Base-by-base conservation (phyloP, 2,113 vertebrate species). In the Ameiurus melas region DNA sequence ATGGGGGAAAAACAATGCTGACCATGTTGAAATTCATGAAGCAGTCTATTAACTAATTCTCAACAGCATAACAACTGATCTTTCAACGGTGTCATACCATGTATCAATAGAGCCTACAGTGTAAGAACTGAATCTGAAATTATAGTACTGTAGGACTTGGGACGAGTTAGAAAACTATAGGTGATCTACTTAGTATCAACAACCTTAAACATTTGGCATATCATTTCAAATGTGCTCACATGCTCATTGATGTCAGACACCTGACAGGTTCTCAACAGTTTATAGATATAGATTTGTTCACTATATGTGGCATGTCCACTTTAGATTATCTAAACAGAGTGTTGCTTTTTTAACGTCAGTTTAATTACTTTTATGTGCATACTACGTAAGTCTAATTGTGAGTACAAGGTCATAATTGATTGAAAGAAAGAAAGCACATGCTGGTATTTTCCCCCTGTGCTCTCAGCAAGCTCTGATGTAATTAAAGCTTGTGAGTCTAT, bases 401-500 rank as follows among this genome's bases (percentile, higher is more conserved):
- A 85, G 39, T 57, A 16, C 12, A 62, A 85, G 70, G 83, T 85
- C 70, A 81, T 83, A 75, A 68, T 81, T 71, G 30, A 87, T 80
- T 77, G 36, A 84, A 84, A 30, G 57, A 64, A 87, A 39, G 19
- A 27, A 55, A 36, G 39, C 51, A 39, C 58, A 84, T 77, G 27
- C 80, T 83, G 55, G 9, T 83, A 43, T 57, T 85, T 30, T n/a
- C 53, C 30, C 55, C 14, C n/a, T 68, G 47, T 10, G 1, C 19
- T 70, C 60, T 88, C 64, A 85, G 78, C 78, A 88, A 79, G 62
- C 13, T 12, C 27, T 79, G 83, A 36, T 84, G 51, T 88, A 88
- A 86, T 87, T 83, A 88, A 88, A 86, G 84, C 43, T 75, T 47
- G 27, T 88, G 75, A 86, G 84, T 86, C 75, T 60, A 84, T 86